Evolutionary conservation across 2,888 invertebrate species (phyloP).

Genomic region (Omphaloscelis lunosa): DNA sequence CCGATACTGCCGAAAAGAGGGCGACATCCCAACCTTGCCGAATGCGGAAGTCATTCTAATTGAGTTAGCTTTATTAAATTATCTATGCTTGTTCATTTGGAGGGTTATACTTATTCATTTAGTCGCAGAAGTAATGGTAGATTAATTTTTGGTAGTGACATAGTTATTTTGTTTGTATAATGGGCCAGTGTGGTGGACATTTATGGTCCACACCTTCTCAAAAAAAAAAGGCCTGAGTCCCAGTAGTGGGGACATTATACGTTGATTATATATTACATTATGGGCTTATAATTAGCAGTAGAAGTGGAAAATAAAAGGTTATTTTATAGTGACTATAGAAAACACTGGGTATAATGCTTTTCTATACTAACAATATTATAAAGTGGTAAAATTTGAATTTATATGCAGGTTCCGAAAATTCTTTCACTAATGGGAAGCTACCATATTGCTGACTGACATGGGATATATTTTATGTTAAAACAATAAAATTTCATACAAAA

Average conservation of each 20-base stretch:
- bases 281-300: not conserved
- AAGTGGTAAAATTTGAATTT: no score
- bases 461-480: no score
- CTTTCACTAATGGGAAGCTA: no score
- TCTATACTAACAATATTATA: no score
- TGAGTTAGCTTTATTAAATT: slow-evolving; percentile 45
- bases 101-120: slow-evolving; percentile 46
- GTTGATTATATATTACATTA: not conserved
- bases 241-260: not conserved
- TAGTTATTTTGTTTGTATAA: not conserved
- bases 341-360: not conserved
- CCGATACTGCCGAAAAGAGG: slow-evolving; percentile 62
- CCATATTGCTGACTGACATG: no score
- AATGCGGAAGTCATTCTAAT: slow-evolving; percentile 60
- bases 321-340: not conserved
- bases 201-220: not conserved
- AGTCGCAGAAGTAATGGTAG: not conserved
- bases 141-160: slow-evolving; percentile 12
- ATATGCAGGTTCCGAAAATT: no score
- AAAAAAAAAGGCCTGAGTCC: not conserved
- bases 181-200: not conserved
- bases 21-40: slow-evolving; percentile 56
- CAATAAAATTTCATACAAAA: no score
- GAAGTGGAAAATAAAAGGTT: not conserved
- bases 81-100: slow-evolving; percentile 41